phyloP scores from a whole-genome alignment of 37 sponge, comb jelly and placozoan genomes.

The Ephydatia muelleri region DNA sequence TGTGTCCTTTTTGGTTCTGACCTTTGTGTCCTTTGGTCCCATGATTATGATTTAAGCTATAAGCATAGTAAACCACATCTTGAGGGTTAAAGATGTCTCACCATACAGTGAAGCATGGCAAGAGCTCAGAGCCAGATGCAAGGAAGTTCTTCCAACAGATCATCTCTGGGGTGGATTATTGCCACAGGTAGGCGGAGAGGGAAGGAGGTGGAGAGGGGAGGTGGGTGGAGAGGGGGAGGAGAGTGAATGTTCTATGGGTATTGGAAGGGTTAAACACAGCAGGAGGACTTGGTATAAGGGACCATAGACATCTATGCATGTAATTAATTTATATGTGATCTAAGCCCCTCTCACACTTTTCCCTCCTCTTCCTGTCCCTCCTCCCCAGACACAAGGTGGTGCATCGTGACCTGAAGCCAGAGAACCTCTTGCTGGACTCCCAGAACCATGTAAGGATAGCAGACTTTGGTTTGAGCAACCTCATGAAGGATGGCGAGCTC shows the following conservation, averaged over 20 bases:
- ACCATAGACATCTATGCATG: too few species aligned
- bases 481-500: conserved; percentile 97
- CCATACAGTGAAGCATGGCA: conserved; percentile 78
- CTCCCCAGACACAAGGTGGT: conserved; percentile 72
- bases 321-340: background rate
- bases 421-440: conserved; percentile 90
- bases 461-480: conserved; percentile 95
- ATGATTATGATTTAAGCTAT: too few species aligned
- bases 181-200: conserved; percentile 58
- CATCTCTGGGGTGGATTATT: conserved; percentile 91
- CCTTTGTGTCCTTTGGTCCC: too few species aligned
- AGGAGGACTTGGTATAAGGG: too few species aligned
- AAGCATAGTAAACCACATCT: too few species aligned
- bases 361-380: background rate
- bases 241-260: too few species aligned
- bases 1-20: too few species aligned
- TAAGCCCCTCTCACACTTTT: background rate
- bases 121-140: conserved; percentile 72
- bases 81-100: too few species aligned
- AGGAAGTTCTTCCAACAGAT: conserved; percentile 94
- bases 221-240: background rate
- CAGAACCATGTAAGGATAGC: conserved; percentile 83
- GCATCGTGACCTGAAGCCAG: conserved; percentile 95
- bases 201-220: background rate
- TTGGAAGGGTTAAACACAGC: too few species aligned